A percentile compares a stretch with the other conserved stretches of the same genome.
Conservation (phyloP, 1,140 invertebrate species). For the Dinoponera quadriceps region DNA sequence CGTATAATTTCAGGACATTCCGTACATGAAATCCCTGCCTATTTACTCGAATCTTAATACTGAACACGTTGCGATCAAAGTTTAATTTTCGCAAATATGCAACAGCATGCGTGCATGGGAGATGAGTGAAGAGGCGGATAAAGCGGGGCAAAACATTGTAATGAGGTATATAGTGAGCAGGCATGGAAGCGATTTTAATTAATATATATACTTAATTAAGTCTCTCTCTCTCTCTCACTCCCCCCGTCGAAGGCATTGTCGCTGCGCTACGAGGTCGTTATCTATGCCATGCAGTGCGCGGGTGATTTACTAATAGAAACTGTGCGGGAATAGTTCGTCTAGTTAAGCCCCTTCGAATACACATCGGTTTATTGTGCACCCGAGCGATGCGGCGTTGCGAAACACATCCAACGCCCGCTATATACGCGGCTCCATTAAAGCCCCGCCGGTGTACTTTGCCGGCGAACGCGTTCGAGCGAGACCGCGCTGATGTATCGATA, state of each 20-base stretch:
- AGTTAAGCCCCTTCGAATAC: constrained; percentile 75
- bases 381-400: constrained; percentile 60
- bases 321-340: constrained; percentile 77
- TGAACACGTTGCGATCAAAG: constrained; percentile 28
- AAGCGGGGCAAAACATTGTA: constrained; percentile 49
- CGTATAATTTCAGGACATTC: too few species aligned
- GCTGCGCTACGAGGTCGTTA: constrained; percentile 70
- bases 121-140: background rate
- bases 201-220: constrained; percentile 83
- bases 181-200: constrained; percentile 77
- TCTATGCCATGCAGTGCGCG: constrained; percentile 76
- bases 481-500: constrained; percentile 66
- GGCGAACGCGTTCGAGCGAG: constrained; percentile 49
- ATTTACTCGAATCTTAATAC: constrained; percentile 13
- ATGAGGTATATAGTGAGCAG: background rate
- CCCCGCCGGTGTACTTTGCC: constrained; percentile 51
- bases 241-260: constrained; percentile 76
- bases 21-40: background rate
- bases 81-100: constrained; percentile 56
- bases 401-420: constrained; percentile 55
- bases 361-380: constrained; percentile 73
- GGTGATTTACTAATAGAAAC: constrained; percentile 82
- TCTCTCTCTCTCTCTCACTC: constrained; percentile 27
- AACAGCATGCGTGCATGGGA: background rate
- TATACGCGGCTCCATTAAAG: constrained; percentile 67